These are phyloP conservation scores for Chloropsis hardwickii DNA, from an alignment of 2,113 vertebrate genomes.

Conservation along the genomic window DNA sequence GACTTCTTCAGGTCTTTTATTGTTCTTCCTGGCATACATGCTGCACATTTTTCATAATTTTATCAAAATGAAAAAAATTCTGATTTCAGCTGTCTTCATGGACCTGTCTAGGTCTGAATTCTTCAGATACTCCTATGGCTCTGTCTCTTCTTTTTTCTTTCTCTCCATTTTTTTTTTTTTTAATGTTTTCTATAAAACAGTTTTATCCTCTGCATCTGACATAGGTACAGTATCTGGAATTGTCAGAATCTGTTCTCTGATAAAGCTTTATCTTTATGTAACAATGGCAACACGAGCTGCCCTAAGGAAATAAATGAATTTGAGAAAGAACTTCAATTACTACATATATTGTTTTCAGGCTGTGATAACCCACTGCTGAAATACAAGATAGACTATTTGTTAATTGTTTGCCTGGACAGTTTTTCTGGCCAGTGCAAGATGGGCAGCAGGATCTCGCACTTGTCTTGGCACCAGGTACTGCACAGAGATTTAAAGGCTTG, in stretches of 20 bases:
- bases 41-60: not conserved
- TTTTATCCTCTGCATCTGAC: not conserved
- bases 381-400: not conserved
- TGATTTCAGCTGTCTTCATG: not conserved
- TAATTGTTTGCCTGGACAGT: not conserved
- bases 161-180: rapidly evolving
- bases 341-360: not conserved
- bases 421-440: not conserved
- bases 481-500: not conserved
- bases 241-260: not conserved
- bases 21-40: not conserved
- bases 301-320: not conserved
- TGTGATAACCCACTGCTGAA: not conserved
- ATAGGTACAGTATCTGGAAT: not conserved
- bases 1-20: not conserved
- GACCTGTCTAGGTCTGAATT: rapidly evolving
- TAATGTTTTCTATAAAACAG: not conserved
- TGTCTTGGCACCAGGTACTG: not conserved
- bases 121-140: not conserved
- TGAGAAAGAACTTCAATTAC: not conserved
- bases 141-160: not conserved
- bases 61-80: not conserved
- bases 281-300: not conserved
- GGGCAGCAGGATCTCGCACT: not conserved
- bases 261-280: not conserved